These are phyloP conservation scores for Manis pentadactyla DNA, from an alignment of 2,797 vertebrate species.

Conservation along the genomic window DNA sequence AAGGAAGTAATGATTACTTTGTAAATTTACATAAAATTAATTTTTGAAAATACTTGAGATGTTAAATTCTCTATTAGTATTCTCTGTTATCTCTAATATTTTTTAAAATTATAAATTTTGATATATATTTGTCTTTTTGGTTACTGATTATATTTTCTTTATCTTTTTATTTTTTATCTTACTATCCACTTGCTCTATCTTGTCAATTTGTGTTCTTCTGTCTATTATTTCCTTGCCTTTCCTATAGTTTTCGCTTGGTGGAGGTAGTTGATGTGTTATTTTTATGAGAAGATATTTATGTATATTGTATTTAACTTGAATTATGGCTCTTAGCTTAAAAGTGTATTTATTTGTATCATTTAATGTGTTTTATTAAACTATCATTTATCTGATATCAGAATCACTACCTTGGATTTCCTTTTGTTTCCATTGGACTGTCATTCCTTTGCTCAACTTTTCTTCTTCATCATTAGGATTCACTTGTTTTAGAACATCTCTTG, in stretches of 20 bases:
- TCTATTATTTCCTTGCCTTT: not conserved
- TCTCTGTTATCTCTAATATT: no score
- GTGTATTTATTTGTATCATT: not conserved
- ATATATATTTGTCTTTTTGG: not conserved
- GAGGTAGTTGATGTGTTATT: not conserved
- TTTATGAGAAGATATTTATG: not conserved
- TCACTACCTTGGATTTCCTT: not conserved
- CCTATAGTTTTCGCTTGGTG: not conserved
- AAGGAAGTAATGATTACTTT: not conserved
- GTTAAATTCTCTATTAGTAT: not conserved
- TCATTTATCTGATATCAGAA: not conserved
- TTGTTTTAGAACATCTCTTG: not conserved
- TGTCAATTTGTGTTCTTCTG: not conserved
- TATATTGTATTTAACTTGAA: not conserved
- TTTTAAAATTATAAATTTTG: not conserved
- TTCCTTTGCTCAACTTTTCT: not conserved
- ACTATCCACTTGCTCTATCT: not conserved
- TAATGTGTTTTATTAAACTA: not conserved
- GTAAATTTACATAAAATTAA: not conserved
- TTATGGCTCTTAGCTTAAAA: not conserved
- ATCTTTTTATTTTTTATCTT: not conserved
- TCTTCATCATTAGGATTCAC: not conserved
- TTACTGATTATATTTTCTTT: not conserved
- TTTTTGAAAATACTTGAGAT: not conserved
- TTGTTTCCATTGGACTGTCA: not conserved